Percentiles rank a stretch among this genome's conserved stretches.
These are phyloP conservation scores for Glyptemys insculpta DNA, from an alignment of 2,797 vertebrate species.

Conservation along the genomic window DNA sequence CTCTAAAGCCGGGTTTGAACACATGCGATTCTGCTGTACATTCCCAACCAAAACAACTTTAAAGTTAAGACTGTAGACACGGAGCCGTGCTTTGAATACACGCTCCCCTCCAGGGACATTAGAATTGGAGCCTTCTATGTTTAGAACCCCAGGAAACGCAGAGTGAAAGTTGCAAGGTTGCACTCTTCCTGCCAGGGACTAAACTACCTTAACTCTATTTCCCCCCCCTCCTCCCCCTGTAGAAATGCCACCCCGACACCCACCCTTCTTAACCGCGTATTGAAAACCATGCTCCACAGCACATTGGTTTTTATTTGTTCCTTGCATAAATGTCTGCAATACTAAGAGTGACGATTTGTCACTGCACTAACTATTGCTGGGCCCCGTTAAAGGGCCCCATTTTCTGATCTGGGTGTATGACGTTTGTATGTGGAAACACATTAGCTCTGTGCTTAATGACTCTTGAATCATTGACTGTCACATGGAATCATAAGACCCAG, in stretches of 20 bases:
- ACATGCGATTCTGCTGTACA: neutral
- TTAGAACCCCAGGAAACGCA: neutral
- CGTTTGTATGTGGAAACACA: neutral
- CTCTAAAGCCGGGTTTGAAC: neutral
- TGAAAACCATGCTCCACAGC: neutral
- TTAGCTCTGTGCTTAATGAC: neutral
- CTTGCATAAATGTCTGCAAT: neutral
- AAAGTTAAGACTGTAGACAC: conserved; percentile 15
- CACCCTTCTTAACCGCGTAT: neutral
- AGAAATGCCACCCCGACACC: neutral
- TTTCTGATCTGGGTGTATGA: neutral
- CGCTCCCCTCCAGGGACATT: neutral
- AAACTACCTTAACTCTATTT: conserved; percentile 51
- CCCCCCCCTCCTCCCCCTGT: neutral
- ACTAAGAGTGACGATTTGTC: neutral
- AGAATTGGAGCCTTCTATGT: neutral
- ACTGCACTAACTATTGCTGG: neutral
- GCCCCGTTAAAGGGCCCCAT: neutral
- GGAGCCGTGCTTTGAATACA: neutral
- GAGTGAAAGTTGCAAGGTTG: neutral
- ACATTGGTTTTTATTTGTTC: neutral
- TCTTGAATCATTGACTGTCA: neutral
- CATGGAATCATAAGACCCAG: neutral
- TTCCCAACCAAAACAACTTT: conserved; percentile 41
- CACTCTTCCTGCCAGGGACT: conserved; percentile 11